phyloP scores from a whole-genome alignment of 2,888 invertebrate species.

The Rhogogaster chlorosoma region DNA sequence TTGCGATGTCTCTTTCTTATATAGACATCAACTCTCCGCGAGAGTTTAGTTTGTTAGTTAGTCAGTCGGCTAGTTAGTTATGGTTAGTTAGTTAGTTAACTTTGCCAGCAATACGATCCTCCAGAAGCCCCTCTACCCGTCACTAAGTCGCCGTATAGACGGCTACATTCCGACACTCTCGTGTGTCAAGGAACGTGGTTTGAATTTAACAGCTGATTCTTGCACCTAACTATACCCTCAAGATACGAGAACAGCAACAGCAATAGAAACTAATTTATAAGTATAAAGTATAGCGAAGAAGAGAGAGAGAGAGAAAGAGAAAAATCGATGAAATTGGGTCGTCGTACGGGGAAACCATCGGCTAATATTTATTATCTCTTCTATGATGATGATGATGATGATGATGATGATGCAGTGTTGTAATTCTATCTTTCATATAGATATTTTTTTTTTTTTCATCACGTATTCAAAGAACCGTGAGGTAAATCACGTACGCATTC shows the following conservation, averaged over 20 bases:
- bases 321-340: neutral
- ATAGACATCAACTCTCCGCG: neutral
- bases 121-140: neutral
- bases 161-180: constrained; percentile 39
- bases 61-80: neutral
- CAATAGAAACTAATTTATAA: neutral
- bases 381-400: neutral
- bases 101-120: neutral
- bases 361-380: neutral
- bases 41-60: neutral
- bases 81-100: neutral
- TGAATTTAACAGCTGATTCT: constrained; percentile 43
- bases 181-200: constrained; percentile 31
- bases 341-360: neutral
- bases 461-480: neutral
- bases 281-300: neutral
- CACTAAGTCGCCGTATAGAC: constrained; percentile 6
- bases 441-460: too few relatives aligned
- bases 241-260: neutral
- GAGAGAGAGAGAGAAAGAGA: neutral
- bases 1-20: neutral
- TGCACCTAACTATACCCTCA: neutral
- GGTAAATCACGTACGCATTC: constrained; percentile 1
- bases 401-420: neutral
- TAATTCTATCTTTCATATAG: neutral